phyloP scores from a whole-genome alignment of 23 tunicate genomes.

The Oikopleura dioica region DNA sequence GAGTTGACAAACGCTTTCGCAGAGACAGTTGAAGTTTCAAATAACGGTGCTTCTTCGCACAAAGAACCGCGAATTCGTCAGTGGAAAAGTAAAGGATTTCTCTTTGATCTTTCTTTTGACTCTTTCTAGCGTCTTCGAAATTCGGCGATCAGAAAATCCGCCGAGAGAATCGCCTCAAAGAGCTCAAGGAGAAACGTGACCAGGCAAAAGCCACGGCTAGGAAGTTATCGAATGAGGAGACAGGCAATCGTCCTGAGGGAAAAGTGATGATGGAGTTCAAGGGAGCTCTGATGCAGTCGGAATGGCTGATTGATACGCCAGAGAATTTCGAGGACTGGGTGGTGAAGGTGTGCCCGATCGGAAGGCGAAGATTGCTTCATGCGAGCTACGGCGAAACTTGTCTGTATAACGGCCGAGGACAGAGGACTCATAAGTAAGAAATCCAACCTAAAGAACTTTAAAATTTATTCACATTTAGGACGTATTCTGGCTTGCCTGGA shows the following conservation, averaged over 20 bases:
- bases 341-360: conserved; percentile 47
- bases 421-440: conserved; percentile 30
- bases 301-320: conserved; percentile 81
- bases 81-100: conserved; percentile 13
- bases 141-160: conserved; percentile 4
- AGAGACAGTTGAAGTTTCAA: too few species aligned
- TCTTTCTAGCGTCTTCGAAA: neutral
- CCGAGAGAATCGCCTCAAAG: neutral
- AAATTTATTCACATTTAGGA: neutral
- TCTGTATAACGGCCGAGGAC: conserved; percentile 48
- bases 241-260: too few species aligned
- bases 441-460: neutral
- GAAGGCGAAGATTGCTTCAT: conserved; percentile 39
- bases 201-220: too few species aligned
- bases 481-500: conserved; percentile 36
- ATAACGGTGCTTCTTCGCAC: neutral
- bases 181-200: neutral
- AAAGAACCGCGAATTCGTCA: neutral
- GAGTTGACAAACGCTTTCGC: too few species aligned
- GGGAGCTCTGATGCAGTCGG: conserved; percentile 63
- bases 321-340: conserved; percentile 49
- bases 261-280: too few species aligned
- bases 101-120: neutral
- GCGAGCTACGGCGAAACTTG: conserved; percentile 41
- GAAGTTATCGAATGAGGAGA: too few species aligned